phyloP scores from a whole-genome alignment of 2,113 vertebrate genomes.

The Dicaeum eximium region DNA sequence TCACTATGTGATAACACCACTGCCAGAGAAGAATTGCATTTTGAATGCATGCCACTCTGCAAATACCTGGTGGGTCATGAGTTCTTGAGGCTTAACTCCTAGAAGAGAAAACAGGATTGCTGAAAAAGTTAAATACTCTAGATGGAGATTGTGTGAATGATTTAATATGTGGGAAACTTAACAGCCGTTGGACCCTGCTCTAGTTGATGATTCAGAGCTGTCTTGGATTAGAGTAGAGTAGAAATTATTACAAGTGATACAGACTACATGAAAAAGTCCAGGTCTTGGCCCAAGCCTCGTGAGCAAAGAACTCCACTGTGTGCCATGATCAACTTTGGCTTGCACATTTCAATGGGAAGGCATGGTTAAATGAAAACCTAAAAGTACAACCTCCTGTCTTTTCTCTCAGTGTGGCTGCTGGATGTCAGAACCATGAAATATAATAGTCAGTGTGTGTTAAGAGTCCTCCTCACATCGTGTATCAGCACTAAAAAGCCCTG shows the following conservation, averaged over 20 bases:
- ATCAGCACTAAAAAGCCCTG: background rate
- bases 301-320: background rate
- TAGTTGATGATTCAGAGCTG: background rate
- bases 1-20: background rate
- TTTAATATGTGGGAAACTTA: background rate
- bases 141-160: background rate
- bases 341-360: background rate
- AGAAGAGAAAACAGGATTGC: background rate
- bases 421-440: background rate
- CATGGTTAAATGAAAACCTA: background rate
- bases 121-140: background rate
- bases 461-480: background rate
- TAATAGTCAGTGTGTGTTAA: background rate
- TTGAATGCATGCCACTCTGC: background rate
- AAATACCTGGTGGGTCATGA: background rate
- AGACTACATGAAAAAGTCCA: background rate
- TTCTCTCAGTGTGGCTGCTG: background rate
- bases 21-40: constrained; percentile 10
- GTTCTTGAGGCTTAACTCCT: constrained; percentile 3
- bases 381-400: background rate
- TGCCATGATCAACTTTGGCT: background rate
- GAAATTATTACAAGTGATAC: background rate
- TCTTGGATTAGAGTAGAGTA: background rate
- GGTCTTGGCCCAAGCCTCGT: background rate
- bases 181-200: background rate